Evolutionary conservation across 2,797 vertebrate species (phyloP).

Genomic region (Tragopan temminckii): DNA sequence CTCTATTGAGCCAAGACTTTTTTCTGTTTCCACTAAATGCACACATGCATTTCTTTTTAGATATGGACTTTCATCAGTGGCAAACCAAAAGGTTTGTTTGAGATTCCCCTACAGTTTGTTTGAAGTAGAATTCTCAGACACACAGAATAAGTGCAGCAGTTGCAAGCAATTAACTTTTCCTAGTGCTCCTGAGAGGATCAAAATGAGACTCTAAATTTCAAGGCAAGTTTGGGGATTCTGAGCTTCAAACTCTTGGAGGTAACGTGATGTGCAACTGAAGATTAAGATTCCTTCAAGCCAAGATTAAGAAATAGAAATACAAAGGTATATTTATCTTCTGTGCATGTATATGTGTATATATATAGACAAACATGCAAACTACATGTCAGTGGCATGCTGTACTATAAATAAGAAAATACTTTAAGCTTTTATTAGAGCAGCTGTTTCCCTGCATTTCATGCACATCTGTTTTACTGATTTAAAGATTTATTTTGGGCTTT

Average conservation of each 20-base stretch:
- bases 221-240: background rate
- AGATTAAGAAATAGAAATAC: background rate
- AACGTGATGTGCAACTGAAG: background rate
- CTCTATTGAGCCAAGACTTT: background rate
- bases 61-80: background rate
- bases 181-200: background rate
- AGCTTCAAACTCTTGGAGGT: background rate
- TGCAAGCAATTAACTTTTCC: background rate
- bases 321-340: background rate
- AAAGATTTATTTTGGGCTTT: slow-evolving; percentile 44
- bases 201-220: slow-evolving; percentile 13
- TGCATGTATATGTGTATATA: background rate
- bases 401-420: slow-evolving; percentile 59
- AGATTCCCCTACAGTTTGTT: background rate
- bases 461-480: slow-evolving; percentile 46
- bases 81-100: background rate
- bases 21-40: background rate
- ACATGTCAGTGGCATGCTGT: background rate
- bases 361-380: background rate
- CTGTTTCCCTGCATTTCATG: slow-evolving; percentile 18
- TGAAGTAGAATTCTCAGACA: background rate
- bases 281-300: slow-evolving; percentile 5
- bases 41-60: fast-evolving
- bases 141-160: background rate
- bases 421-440: slow-evolving; percentile 25